Evolutionary conservation across 2,888 invertebrate genomes (phyloP).

Genomic region (Emmelina monodactyla): DNA sequence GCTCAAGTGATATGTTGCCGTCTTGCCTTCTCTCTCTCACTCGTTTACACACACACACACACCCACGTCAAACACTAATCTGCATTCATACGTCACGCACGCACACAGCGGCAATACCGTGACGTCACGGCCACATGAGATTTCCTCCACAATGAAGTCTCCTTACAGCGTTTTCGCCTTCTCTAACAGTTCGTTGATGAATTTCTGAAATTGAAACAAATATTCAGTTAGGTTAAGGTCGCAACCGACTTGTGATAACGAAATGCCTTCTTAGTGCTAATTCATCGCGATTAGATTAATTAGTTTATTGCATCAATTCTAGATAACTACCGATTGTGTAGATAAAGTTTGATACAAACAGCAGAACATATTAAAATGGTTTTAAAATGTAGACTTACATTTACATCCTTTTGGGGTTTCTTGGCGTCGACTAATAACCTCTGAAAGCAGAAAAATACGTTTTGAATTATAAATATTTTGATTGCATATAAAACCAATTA

Average conservation of each 20-base stretch:
- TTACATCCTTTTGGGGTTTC: slow-evolving; percentile 86
- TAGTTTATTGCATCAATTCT: too few species aligned
- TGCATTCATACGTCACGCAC: not conserved
- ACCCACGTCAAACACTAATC: not conserved
- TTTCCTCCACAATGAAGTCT: slow-evolving; percentile 22
- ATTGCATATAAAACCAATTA: too few species aligned
- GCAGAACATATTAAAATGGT: too few species aligned
- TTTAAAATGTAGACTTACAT: slow-evolving; percentile 70
- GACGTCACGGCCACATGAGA: slow-evolving; percentile 22
- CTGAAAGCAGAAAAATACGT: slow-evolving; percentile 65
- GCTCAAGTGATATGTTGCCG: not conserved
- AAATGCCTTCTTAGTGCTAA: too few species aligned
- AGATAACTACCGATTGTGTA: too few species aligned
- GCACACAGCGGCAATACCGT: not conserved
- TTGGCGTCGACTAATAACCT: slow-evolving; percentile 82
- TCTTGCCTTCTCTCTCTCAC: not conserved
- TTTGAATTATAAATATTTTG: too few species aligned
- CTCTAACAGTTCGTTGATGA: slow-evolving; percentile 87
- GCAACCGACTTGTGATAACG: too few species aligned
- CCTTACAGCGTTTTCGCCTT: slow-evolving; percentile 87
- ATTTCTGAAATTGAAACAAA: slow-evolving; percentile 73
- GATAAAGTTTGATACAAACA: too few species aligned
- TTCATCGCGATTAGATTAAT: too few species aligned
- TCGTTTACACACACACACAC: not conserved
- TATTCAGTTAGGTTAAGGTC: not conserved